Conservation (phyloP, 2,797 vertebrate species). For the Xenops minutus region DNA sequence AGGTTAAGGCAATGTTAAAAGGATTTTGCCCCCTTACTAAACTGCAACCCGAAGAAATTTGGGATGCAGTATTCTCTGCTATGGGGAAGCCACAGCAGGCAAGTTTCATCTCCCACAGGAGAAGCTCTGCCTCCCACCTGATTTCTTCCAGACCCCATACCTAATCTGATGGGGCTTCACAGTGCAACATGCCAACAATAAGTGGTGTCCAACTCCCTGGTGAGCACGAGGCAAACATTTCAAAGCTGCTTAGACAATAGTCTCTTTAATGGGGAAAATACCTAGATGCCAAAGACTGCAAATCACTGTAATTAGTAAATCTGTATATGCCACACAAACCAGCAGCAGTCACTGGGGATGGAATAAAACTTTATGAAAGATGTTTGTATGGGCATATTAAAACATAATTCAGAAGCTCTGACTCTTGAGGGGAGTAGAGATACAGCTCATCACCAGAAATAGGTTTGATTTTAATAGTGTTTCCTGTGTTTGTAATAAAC, state of each 20-base stretch:
- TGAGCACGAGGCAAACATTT: not conserved
- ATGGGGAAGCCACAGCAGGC: not conserved
- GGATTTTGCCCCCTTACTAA: not conserved
- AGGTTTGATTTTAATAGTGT: not conserved
- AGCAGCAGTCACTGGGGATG: not conserved
- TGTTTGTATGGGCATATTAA: not conserved
- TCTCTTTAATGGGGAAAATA: not conserved
- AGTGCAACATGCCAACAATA: not conserved
- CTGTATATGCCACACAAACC: not conserved
- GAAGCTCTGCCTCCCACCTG: not conserved
- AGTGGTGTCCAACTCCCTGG: accelerated
- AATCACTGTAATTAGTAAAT: not conserved
- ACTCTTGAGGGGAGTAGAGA: not conserved
- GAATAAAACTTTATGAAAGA: not conserved
- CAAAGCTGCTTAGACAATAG: not conserved
- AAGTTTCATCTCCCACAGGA: not conserved
- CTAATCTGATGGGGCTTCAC: not conserved
- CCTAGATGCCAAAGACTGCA: not conserved
- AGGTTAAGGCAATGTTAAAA: not conserved
- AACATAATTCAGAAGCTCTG: not conserved
- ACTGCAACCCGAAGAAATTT: not conserved
- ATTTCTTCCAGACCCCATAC: not conserved
- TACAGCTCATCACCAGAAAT: not conserved
- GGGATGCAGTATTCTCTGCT: not conserved
- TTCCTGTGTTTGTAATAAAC: not conserved